Base-by-base conservation (phyloP, 2,113 vertebrate species). In the Nansenia antarctica region DNA sequence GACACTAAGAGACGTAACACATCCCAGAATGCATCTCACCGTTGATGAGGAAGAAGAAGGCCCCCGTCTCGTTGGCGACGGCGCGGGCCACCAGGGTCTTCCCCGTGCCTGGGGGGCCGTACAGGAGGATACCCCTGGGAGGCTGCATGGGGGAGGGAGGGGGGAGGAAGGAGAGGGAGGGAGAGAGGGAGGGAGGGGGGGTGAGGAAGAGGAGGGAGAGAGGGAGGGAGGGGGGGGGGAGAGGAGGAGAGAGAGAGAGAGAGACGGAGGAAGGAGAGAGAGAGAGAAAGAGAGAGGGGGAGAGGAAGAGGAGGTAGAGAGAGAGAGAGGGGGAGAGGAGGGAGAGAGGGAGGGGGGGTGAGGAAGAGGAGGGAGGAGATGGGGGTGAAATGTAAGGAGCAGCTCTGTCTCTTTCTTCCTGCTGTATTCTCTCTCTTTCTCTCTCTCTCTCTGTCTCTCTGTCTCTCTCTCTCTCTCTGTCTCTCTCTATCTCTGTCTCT, bases 51-150 rank as follows among this genome's bases (percentile, higher is more conserved):
- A 92, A 93, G 75, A 93, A 93, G 78, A 93, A 93, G 6, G 92
- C 90, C 20, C 91, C 91, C 0, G 91, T 93, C 78, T 93, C 92
- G 22, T 93, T 93, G 79, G 92, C 91, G 5, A 93, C 91, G 22
- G 92, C 92, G 3, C 92, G 85, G 5, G 92, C 91, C 59, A 93
- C 91, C n/a, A 93, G 84, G 8, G 91, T 93, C 70, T 93, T 93
- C 20, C 92, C 92, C 34, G 91, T 91, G 14, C 92, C 91, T 54
- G 92, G 90, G 5, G 92, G 91, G 6, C 91, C 90, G 0, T 92
- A 93, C 27, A 92, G 81, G 60, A 93, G 83, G 72, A 92, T 91
- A 1, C 91, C 92, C 67, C 90, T 87, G 37, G 91, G 92, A 30
- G 92, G 90, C 91, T 92, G 80, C 18, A 65, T 2, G 63, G 62